Percentiles rank a stretch among this genome's conserved stretches.
Conservation (phyloP, 2,888 invertebrate genomes). For the Noctuana brunneofusca region DNA sequence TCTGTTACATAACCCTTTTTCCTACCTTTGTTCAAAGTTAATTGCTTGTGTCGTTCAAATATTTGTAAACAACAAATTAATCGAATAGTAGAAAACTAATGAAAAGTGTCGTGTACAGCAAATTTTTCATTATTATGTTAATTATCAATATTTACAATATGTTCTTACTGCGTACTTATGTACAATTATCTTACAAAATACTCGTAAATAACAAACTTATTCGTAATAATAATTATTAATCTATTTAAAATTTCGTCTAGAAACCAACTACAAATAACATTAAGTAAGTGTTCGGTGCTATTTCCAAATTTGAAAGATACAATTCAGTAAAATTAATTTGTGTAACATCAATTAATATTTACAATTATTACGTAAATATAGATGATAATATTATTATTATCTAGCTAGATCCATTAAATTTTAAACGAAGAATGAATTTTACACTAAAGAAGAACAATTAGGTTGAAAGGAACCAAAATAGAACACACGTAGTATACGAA, state of each 20-base stretch:
- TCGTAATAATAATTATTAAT: constrained; percentile 43
- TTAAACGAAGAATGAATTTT: not conserved
- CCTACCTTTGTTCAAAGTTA: constrained; percentile 29
- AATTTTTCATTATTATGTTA: constrained; percentile 19
- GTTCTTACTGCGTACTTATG: constrained; percentile 21
- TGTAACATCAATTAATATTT: constrained; percentile 20
- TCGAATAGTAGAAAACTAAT: constrained; percentile 33
- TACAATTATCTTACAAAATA: constrained; percentile 37
- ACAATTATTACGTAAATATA: constrained; percentile 13
- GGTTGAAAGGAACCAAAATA: not conserved
- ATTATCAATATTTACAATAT: constrained; percentile 39
- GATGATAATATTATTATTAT: too few relatives aligned
- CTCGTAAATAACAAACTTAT: constrained; percentile 36
- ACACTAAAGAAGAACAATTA: not conserved
- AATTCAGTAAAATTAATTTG: constrained; percentile 14
- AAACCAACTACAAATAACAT: constrained; percentile 51
- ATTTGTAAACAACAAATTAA: constrained; percentile 17
- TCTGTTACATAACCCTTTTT: constrained; percentile 44
- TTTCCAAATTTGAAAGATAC: constrained; percentile 41
- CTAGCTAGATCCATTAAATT: not conserved
- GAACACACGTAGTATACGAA: too few relatives aligned
- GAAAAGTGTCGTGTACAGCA: constrained; percentile 28
- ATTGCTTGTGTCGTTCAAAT: constrained; percentile 25
- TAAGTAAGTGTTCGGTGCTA: constrained; percentile 50
- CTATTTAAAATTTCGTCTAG: constrained; percentile 45